Evolutionary conservation across 2,113 vertebrate genomes (phyloP).

Genomic region (Barbus barbus): DNA sequence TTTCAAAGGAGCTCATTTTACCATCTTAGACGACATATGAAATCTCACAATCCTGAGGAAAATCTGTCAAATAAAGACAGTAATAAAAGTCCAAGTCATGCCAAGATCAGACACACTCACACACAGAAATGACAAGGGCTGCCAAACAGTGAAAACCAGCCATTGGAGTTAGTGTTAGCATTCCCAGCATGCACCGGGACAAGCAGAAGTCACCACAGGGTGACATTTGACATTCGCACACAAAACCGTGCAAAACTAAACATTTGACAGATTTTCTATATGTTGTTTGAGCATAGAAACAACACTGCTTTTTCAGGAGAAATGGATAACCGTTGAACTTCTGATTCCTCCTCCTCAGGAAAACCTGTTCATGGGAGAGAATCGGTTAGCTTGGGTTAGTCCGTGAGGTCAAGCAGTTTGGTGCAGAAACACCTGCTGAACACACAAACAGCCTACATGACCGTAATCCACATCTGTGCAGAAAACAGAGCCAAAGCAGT

Average conservation of each 20-base stretch:
- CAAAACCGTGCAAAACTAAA: slow-evolving; percentile 11
- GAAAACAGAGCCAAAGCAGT: slow-evolving; percentile 32
- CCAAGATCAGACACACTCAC: slow-evolving; percentile 26
- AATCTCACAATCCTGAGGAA: not conserved
- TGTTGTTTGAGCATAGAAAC: not conserved
- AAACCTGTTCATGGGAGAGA: slow-evolving; percentile 59
- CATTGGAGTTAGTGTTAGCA: slow-evolving; percentile 48
- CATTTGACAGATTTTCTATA: not conserved
- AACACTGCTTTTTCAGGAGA: not conserved
- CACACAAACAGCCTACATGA: slow-evolving; percentile 39
- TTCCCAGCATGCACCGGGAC: slow-evolving; percentile 57
- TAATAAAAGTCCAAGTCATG: slow-evolving; percentile 40
- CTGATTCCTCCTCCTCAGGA: slow-evolving; percentile 60
- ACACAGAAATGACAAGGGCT: slow-evolving; percentile 19
- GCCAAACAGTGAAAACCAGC: slow-evolving; percentile 40
- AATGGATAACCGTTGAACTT: not conserved
- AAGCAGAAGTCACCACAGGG: slow-evolving; percentile 1
- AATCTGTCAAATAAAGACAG: not conserved
- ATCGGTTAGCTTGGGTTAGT: slow-evolving; percentile 67
- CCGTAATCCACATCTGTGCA: not conserved
- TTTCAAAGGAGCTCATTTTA: not conserved
- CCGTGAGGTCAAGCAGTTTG: slow-evolving; percentile 56
- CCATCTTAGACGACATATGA: not conserved
- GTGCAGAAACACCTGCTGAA: slow-evolving; percentile 15
- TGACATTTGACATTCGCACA: slow-evolving; percentile 13